Evolutionary conservation across 2,113 vertebrate genomes (phyloP).

Genomic region (Lepisosteus oculatus): DNA sequence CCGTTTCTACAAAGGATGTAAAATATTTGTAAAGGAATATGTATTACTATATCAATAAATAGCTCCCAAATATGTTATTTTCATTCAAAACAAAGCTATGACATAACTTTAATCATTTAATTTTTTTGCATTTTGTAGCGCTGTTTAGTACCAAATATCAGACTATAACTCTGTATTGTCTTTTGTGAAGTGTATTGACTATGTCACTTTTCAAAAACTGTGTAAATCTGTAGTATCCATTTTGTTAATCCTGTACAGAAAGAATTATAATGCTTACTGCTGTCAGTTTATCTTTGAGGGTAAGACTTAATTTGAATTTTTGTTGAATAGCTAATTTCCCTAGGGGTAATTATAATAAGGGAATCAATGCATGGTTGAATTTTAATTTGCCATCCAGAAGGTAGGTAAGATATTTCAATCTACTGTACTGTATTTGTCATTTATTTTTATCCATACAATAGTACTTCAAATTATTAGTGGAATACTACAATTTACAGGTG

Average conservation of each 20-base stretch:
- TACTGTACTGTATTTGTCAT: slow-evolving; percentile 33
- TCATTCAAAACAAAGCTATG: too few relatives aligned
- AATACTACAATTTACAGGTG: too few relatives aligned
- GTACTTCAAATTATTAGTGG: too few relatives aligned
- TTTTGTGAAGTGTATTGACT: slow-evolving; percentile 14
- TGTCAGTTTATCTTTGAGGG: slow-evolving; percentile 25
- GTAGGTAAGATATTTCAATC: slow-evolving; percentile 38
- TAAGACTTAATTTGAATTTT: slow-evolving; percentile 34
- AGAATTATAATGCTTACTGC: slow-evolving; percentile 1
- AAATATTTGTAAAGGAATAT: too few relatives aligned
- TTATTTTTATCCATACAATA: slow-evolving; percentile 13
- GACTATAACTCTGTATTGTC: too few relatives aligned
- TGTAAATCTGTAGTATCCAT: slow-evolving; percentile 3
- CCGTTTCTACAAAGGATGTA: too few relatives aligned
- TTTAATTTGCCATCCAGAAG: slow-evolving; percentile 39
- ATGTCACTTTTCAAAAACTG: neutral
- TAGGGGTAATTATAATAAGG: slow-evolving; percentile 35
- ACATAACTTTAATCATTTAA: too few relatives aligned
- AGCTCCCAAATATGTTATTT: too few relatives aligned
- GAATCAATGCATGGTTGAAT: slow-evolving; percentile 42
- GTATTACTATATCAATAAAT: too few relatives aligned
- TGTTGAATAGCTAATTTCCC: slow-evolving; percentile 35
- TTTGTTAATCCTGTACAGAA: slow-evolving; percentile 21
- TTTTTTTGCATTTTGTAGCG: too few relatives aligned
- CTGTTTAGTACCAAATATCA: too few relatives aligned